Conservation (phyloP, 2,113 vertebrate species). For the Protobothrops mucrosquamatus region DNA sequence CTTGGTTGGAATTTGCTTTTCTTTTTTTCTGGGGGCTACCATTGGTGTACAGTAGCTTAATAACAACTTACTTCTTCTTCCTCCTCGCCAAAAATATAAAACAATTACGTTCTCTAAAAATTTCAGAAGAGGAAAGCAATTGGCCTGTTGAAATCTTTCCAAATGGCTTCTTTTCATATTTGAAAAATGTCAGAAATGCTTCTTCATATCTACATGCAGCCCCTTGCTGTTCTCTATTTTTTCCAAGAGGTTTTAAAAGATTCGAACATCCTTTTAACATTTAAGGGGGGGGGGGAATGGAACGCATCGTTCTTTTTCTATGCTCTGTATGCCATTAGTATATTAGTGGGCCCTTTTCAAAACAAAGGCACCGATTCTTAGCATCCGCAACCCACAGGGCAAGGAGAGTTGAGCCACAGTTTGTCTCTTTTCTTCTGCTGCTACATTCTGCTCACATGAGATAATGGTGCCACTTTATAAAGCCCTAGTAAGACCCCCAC, state of each 20-base stretch:
- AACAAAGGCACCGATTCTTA: slow-evolving; percentile 1
- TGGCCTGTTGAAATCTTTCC: slow-evolving; percentile 52
- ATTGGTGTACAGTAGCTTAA: background rate
- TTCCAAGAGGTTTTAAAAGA: slow-evolving; percentile 48
- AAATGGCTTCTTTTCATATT: slow-evolving; percentile 45
- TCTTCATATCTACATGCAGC: slow-evolving; percentile 30
- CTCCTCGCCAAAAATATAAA: background rate
- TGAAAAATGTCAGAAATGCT: slow-evolving; percentile 52
- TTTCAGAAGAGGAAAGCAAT: slow-evolving; percentile 38
- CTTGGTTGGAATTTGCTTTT: slow-evolving; percentile 14
- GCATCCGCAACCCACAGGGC: background rate
- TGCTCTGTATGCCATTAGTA: slow-evolving; percentile 43
- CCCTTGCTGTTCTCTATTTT: slow-evolving; percentile 55
- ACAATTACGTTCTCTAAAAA: slow-evolving; percentile 39
- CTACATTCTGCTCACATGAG: background rate
- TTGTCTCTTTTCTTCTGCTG: background rate
- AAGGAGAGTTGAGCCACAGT: background rate
- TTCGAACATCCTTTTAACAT: slow-evolving; percentile 56
- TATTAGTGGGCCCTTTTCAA: slow-evolving; percentile 34
- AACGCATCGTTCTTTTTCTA: slow-evolving; percentile 37
- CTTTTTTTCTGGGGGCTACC: background rate
- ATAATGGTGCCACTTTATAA: background rate
- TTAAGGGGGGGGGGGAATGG: slow-evolving; percentile 43
- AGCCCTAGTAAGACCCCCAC: background rate
- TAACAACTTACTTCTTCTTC: background rate